Percentiles rank a stretch among this genome's conserved stretches.
These are phyloP conservation scores for Microctenopoma lineatum DNA, from an alignment of 2,797 vertebrate genomes.

Conservation along the genomic window DNA sequence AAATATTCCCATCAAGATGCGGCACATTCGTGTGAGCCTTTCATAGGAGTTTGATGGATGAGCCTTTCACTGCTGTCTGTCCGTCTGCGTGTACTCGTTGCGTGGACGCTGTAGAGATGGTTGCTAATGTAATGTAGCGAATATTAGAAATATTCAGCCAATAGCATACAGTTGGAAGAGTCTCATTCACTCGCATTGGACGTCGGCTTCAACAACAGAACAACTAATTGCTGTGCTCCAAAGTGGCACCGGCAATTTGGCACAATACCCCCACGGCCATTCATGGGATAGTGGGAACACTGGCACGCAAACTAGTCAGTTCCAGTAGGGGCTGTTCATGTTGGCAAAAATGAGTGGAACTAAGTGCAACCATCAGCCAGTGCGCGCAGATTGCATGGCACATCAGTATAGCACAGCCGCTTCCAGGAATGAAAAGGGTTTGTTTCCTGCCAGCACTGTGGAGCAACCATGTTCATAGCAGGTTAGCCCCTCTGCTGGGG, in stretches of 20 bases:
- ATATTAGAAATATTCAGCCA: conserved; percentile 25
- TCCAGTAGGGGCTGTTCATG: conserved; percentile 55
- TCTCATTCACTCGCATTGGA: conserved; percentile 21
- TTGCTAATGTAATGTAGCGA: conserved; percentile 1
- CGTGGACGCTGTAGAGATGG: background rate
- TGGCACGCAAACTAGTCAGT: conserved; percentile 64
- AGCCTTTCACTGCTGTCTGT: conserved; percentile 8
- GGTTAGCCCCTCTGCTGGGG: conserved; percentile 69
- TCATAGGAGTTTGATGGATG: conserved; percentile 29
- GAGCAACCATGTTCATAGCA: conserved; percentile 68
- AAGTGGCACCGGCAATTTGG: conserved; percentile 59
- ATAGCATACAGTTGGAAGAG: conserved; percentile 1
- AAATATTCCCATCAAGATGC: conserved; percentile 25
- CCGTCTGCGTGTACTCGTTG: conserved; percentile 24
- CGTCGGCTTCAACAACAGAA: conserved; percentile 49
- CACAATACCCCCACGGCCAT: conserved; percentile 41
- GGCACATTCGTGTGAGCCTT: conserved; percentile 6
- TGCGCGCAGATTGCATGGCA: conserved; percentile 69
- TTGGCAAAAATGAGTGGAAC: conserved; percentile 61
- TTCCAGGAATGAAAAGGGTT: conserved; percentile 56
- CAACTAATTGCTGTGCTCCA: conserved; percentile 53
- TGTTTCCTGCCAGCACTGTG: conserved; percentile 57
- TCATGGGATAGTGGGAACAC: conserved; percentile 57
- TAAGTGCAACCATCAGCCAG: conserved; percentile 67
- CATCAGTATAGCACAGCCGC: conserved; percentile 46